Percentiles rank a stretch among this genome's conserved stretches.
phyloP scores from a whole-genome alignment of 2,888 invertebrate genomes.

The Liodrosophila aerea region DNA sequence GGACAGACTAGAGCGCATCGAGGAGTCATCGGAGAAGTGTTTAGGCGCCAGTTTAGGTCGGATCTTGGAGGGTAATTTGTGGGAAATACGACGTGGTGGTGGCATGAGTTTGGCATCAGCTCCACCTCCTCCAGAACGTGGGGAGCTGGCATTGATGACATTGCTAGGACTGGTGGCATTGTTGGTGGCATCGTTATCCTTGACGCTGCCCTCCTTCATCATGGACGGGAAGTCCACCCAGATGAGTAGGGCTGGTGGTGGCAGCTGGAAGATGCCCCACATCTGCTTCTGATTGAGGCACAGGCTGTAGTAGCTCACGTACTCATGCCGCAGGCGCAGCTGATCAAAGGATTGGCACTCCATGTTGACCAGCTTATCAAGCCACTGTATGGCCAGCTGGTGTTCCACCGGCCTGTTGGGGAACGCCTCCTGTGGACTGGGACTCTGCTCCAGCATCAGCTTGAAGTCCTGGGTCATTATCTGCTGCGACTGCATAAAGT shows the following conservation, averaged over 20 bases:
- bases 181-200: neutral
- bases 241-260: conserved; percentile 52
- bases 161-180: too few species aligned
- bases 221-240: conserved; percentile 50
- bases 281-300: conserved; percentile 67
- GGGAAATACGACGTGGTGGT: neutral
- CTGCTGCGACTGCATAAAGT: too few species aligned
- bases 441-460: conserved; percentile 58
- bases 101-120: neutral
- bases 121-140: neutral
- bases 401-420: conserved; percentile 46
- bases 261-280: conserved; percentile 58
- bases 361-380: conserved; percentile 63
- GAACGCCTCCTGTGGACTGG: conserved; percentile 56
- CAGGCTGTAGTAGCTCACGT: conserved; percentile 69
- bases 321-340: conserved; percentile 68
- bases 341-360: conserved; percentile 53
- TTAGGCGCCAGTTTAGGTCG: conserved; percentile 34
- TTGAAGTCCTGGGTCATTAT: conserved; percentile 64
- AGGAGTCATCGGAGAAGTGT: neutral
- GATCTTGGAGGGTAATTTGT: conserved; percentile 16
- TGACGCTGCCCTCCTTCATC: neutral
- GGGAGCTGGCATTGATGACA: too few species aligned
- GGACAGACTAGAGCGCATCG: neutral
- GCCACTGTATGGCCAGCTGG: conserved; percentile 57